phyloP scores from a whole-genome alignment of 2,797 vertebrate species.

The Thunnus albacares region DNA sequence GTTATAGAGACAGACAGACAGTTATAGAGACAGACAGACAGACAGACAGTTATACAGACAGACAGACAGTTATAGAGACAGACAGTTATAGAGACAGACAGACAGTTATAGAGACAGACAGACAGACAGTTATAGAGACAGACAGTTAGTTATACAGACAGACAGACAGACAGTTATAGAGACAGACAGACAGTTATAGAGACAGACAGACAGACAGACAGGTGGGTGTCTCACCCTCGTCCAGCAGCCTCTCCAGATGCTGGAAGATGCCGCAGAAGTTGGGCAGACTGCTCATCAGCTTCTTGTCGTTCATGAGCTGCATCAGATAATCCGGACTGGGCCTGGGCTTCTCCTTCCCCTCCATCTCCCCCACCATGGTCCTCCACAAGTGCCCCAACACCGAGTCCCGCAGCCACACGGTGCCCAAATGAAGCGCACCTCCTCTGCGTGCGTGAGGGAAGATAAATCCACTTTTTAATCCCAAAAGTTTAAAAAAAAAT shows the following conservation, averaged over 20 bases:
- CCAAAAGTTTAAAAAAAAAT: conserved; percentile 6
- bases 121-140: neutral
- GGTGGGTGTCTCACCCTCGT: conserved; percentile 72
- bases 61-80: neutral
- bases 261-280: conserved; percentile 93
- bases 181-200: no score
- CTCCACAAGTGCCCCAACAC: conserved; percentile 51
- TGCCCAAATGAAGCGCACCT: conserved; percentile 15
- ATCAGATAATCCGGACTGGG: conserved; percentile 93
- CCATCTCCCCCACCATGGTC: conserved; percentile 89
- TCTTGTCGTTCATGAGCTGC: conserved; percentile 94
- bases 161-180: neutral
- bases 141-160: no score
- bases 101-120: neutral
- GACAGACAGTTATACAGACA: no score
- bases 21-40: neutral
- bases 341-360: conserved; percentile 93
- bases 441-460: neutral
- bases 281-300: conserved; percentile 92
- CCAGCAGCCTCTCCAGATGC: conserved; percentile 83
- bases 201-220: neutral
- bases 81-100: neutral
- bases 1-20: no score
- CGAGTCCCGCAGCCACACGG: neutral
- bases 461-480: conserved; percentile 16